phyloP scores from a whole-genome alignment of 2,797 vertebrate genomes.

The Megaceryle alcyon region DNA sequence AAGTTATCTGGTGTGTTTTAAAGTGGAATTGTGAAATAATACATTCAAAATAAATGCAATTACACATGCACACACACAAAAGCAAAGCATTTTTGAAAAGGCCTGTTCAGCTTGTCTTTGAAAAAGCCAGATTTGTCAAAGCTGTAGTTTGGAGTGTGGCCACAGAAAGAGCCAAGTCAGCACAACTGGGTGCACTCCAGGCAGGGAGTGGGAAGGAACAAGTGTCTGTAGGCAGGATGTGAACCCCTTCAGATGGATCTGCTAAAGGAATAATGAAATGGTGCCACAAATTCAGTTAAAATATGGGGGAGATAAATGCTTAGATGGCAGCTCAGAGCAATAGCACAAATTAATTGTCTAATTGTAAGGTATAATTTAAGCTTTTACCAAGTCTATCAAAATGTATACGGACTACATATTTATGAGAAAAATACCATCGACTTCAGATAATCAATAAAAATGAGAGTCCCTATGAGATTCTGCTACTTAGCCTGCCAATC shows the following conservation, averaged over 20 bases:
- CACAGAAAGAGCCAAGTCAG: constrained; percentile 9
- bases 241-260: background rate
- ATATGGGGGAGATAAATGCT: background rate
- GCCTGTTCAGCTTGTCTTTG: background rate
- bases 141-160: background rate
- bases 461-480: background rate
- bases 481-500: constrained; percentile 9
- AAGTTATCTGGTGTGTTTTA: background rate
- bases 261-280: background rate
- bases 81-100: background rate
- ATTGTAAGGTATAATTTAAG: constrained; percentile 25
- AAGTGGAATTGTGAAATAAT: background rate
- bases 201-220: background rate
- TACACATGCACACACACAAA: background rate
- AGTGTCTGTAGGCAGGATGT: constrained; percentile 21
- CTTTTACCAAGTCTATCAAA: constrained; percentile 15
- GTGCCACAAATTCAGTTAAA: background rate
- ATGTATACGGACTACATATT: background rate
- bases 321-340: background rate
- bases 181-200: background rate
- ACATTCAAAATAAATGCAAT: background rate
- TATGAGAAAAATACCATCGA: constrained; percentile 25
- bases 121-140: background rate
- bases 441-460: constrained; percentile 19
- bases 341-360: constrained; percentile 15